Evolutionary conservation across 2,888 invertebrate genomes (phyloP).

Genomic region (Tipula lateralis): DNA sequence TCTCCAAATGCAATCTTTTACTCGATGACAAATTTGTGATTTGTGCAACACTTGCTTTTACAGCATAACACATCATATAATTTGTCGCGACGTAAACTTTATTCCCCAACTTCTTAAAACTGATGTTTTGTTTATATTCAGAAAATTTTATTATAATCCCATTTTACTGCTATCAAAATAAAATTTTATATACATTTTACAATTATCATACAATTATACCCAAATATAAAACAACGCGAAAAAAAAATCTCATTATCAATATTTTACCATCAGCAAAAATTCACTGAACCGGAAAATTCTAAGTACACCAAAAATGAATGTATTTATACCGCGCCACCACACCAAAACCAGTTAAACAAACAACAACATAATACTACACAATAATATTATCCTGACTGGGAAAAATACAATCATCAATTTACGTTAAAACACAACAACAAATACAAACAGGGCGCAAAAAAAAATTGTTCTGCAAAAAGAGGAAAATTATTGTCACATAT

Average conservation of each 20-base stretch:
- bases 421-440: neutral
- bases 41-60: neutral
- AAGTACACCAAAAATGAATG: conserved; percentile 9
- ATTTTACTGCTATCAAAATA: neutral
- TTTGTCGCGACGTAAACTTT: neutral
- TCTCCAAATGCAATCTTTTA: neutral
- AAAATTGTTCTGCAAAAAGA: neutral
- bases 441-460: neutral
- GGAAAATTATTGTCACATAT: conserved; percentile 20
- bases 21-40: neutral
- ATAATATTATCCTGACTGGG: conserved; percentile 13
- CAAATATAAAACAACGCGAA: conserved; percentile 19
- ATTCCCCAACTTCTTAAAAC: neutral
- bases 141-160: neutral
- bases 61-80: neutral
- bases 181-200: neutral
- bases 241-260: conserved; percentile 24
- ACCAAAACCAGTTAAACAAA: neutral
- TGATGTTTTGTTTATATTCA: neutral
- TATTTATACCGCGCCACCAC: neutral
- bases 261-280: conserved; percentile 24
- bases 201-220: conserved; percentile 4
- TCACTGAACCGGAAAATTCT: conserved; percentile 19
- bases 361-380: neutral
- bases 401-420: conserved; percentile 16